A percentile compares a stretch with the other conserved stretches of the same genome.
phyloP scores from a whole-genome alignment of 1,140 invertebrate species.

The Diorhabda carinulata region DNA sequence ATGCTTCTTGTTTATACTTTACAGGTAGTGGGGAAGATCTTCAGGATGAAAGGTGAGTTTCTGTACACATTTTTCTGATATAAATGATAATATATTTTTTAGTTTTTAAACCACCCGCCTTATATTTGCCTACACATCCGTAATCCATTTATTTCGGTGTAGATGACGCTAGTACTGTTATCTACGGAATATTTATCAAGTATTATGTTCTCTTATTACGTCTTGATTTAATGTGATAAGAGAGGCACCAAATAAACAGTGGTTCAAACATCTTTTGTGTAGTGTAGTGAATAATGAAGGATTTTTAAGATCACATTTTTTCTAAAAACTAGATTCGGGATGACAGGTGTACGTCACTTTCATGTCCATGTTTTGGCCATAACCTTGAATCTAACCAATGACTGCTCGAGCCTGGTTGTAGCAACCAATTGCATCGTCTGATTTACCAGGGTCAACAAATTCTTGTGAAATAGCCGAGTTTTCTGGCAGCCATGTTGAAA shows the following conservation, averaged over 20 bases:
- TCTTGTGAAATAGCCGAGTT: constrained; percentile 45
- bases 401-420: constrained; percentile 31
- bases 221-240: no score
- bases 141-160: neutral
- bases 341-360: constrained; percentile 41
- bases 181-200: no score
- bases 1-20: constrained; percentile 15
- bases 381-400: constrained; percentile 47
- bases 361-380: constrained; percentile 44
- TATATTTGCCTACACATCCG: neutral
- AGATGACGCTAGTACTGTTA: neutral
- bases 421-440: constrained; percentile 42
- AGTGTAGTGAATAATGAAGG: neutral
- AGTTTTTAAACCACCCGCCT: neutral
- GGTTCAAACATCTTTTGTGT: no score
- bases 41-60: constrained; percentile 15
- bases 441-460: constrained; percentile 49
- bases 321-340: constrained; percentile 23
- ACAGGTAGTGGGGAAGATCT: neutral
- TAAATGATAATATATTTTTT: neutral
- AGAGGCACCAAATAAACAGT: no score
- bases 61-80: neutral
- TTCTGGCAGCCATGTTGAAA: constrained; percentile 49
- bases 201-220: no score
- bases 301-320: constrained; percentile 1